phyloP scores from a whole-genome alignment of 2,888 invertebrate genomes.

The Diloba caeruleocephala region DNA sequence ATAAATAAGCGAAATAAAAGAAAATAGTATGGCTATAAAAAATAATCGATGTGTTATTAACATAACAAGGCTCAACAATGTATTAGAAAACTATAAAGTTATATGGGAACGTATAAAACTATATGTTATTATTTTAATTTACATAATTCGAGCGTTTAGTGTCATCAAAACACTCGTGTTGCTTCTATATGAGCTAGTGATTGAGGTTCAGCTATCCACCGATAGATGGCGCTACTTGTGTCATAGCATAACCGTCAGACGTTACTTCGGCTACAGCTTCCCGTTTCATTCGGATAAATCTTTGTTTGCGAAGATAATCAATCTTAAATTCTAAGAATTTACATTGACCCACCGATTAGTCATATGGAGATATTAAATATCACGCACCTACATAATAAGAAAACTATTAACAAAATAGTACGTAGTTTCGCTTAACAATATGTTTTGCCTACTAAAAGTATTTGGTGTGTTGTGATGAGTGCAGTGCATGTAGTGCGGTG shows the following conservation, averaged over 20 bases:
- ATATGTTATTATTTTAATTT: conserved; percentile 35
- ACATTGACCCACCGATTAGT: background rate
- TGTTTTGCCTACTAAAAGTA: conserved; percentile 3
- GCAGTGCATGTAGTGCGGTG: conserved; percentile 37
- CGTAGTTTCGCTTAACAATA: background rate
- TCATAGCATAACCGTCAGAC: conserved; percentile 20
- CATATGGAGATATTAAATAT: background rate
- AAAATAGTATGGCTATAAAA: conserved; percentile 20
- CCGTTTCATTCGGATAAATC: conserved; percentile 19
- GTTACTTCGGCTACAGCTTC: conserved; percentile 10
- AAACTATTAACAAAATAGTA: background rate
- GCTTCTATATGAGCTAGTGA: conserved; percentile 1
- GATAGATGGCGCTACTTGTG: conserved; percentile 77
- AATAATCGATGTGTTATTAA: conserved; percentile 15
- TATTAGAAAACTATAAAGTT: conserved; percentile 25
- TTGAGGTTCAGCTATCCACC: conserved; percentile 74
- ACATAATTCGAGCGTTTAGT: conserved; percentile 33
- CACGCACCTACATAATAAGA: background rate
- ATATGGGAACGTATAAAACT: conserved; percentile 21
- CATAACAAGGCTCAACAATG: conserved; percentile 16
- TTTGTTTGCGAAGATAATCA: background rate
- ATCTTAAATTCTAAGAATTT: background rate
- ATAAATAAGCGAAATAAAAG: conserved; percentile 10
- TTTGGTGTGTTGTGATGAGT: conserved; percentile 25
- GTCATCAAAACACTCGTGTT: conserved; percentile 16